A percentile compares a stretch with the other conserved stretches of the same genome.
Evolutionary conservation across 2,113 vertebrate genomes (phyloP).

Genomic region (Eretmochelys imbricata): DNA sequence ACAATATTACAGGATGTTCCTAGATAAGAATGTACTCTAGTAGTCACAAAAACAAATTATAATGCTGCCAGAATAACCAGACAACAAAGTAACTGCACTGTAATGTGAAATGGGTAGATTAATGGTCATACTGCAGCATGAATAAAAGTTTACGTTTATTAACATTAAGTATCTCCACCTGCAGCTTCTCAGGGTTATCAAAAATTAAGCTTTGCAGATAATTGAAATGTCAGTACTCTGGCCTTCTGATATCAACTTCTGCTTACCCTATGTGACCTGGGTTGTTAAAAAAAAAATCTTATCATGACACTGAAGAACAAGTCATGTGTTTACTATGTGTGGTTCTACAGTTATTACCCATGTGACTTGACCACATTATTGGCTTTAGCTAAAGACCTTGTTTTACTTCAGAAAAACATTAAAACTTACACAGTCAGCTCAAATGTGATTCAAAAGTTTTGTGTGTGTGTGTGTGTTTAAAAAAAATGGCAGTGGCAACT

Average conservation of each 20-base stretch:
- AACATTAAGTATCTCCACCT: neutral
- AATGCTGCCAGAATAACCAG: fast-evolving
- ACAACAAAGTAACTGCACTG: neutral
- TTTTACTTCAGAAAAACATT: neutral
- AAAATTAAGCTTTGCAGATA: neutral
- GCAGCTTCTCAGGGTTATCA: neutral
- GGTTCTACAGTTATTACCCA: neutral
- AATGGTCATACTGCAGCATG: neutral
- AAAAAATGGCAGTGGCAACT: neutral
- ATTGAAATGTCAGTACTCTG: neutral
- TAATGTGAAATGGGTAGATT: neutral
- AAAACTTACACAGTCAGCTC: neutral
- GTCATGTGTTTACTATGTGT: neutral
- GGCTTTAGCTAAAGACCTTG: fast-evolving
- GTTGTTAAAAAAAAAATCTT: neutral
- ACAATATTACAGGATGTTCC: neutral
- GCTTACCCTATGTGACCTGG: neutral
- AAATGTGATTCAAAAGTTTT: neutral
- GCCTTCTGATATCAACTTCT: neutral
- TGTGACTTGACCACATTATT: fast-evolving
- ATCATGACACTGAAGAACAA: neutral
- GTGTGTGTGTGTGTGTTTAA: fast-evolving
- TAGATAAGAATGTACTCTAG: neutral
- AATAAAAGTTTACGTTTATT: neutral
- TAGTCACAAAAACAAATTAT: neutral